Conservation (phyloP, 2,888 invertebrate species). For the Galeruca laticollis region DNA sequence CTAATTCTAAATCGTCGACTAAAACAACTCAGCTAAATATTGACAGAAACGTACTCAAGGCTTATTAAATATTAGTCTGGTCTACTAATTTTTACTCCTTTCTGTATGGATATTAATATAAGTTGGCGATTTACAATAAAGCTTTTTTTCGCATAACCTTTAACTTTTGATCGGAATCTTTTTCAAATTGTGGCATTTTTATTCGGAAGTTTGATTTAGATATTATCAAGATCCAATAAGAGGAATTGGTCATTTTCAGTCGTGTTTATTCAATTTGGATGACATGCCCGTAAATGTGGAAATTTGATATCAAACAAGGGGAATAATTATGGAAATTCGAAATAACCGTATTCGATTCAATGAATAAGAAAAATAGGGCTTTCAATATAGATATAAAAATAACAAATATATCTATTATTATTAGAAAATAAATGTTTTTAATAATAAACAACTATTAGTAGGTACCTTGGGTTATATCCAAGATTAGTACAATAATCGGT, state of each 20-base stretch:
- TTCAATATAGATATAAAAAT: not conserved
- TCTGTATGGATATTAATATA: not conserved
- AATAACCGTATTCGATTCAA: not conserved
- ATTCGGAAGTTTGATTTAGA: slow-evolving; percentile 8
- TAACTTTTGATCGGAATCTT: not conserved
- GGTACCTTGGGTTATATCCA: too few relatives aligned
- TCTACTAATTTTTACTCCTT: not conserved
- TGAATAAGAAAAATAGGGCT: not conserved
- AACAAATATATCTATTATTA: not conserved
- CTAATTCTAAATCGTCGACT: not conserved
- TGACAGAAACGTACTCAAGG: not conserved
- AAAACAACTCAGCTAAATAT: not conserved
- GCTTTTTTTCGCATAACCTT: not conserved
- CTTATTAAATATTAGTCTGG: not conserved
- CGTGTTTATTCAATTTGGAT: slow-evolving; percentile 2
- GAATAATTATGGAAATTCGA: not conserved
- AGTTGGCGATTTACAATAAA: not conserved
- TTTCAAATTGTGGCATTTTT: not conserved
- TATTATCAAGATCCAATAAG: slow-evolving; percentile 14
- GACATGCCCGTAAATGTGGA: not conserved
- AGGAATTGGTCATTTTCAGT: slow-evolving; percentile 11
- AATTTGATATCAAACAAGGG: slow-evolving; percentile 5
- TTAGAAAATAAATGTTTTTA: not conserved
- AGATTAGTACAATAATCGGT: not conserved
- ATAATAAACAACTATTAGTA: too few relatives aligned